Conservation (phyloP, 2,797 vertebrate species). For the Coccyzus lansbergi region DNA sequence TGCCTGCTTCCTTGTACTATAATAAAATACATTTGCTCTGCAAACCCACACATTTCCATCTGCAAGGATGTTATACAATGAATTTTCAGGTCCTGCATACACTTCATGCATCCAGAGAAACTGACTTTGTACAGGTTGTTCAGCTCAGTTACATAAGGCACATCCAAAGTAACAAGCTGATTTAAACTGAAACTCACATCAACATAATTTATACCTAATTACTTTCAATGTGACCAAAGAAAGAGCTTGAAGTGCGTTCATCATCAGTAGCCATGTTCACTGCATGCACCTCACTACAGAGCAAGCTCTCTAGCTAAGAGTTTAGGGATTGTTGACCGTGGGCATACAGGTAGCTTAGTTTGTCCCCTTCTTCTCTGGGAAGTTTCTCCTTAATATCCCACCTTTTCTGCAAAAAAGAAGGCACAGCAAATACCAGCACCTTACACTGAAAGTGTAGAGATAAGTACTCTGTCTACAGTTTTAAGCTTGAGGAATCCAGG, state of each 20-base stretch:
- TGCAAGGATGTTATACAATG: neutral
- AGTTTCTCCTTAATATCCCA: neutral
- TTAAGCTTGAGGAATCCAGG: neutral
- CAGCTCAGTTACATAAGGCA: neutral
- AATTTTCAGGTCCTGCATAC: neutral
- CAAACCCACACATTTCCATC: neutral
- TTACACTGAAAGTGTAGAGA: neutral
- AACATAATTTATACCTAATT: neutral
- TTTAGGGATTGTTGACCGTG: neutral
- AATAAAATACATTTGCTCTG: neutral
- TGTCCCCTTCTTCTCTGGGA: neutral
- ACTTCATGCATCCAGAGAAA: neutral
- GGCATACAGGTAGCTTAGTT: neutral
- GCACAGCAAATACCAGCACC: neutral
- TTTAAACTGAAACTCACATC: neutral
- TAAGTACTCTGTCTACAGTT: neutral
- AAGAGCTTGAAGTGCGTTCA: neutral
- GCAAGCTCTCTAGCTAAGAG: neutral
- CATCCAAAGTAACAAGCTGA: neutral
- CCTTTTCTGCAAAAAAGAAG: neutral
- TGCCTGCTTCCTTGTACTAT: neutral
- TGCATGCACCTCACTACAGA: neutral
- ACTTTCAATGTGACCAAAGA: neutral
- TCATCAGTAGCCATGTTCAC: neutral
- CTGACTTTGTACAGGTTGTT: neutral